Evolutionary conservation across 2,797 vertebrate species (phyloP).

Genomic region (Pterois miles): DNA sequence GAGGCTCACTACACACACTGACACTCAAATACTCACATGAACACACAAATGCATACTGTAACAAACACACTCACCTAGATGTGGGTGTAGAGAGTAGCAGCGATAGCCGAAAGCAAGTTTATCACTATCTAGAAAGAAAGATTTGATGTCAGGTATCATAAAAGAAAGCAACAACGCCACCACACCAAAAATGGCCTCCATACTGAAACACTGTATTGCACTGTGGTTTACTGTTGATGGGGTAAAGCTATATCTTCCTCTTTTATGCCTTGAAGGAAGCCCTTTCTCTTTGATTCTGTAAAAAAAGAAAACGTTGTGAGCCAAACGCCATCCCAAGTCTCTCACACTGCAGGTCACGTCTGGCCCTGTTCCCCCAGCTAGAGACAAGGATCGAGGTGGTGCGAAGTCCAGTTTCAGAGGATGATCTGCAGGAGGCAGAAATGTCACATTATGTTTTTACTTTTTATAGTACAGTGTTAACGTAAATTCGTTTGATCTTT

Average conservation of each 20-base stretch:
- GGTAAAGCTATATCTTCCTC: not conserved
- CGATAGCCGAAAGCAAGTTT: conserved; percentile 42
- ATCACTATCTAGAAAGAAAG: conserved; percentile 27
- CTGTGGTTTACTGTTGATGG: conserved; percentile 14
- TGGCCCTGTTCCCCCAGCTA: not conserved
- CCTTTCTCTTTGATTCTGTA: not conserved
- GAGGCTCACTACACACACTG: conserved; percentile 34
- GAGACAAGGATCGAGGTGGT: conserved; percentile 4
- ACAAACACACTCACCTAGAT: conserved; percentile 14
- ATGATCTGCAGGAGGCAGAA: not conserved
- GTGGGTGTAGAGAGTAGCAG: conserved; percentile 40
- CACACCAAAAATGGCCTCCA: conserved; percentile 13
- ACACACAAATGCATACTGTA: not conserved
- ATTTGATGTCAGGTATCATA: conserved; percentile 38
- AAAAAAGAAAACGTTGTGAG: not conserved
- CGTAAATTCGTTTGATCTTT: too few species aligned
- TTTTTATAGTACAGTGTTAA: too few species aligned
- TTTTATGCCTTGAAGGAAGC: conserved; percentile 7
- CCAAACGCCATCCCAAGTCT: conserved; percentile 10
- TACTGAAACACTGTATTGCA: not conserved
- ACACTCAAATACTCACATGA: conserved; percentile 1
- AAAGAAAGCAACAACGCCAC: conserved; percentile 37
- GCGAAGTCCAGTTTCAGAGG: conserved; percentile 15
- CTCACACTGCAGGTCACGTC: conserved; percentile 5
- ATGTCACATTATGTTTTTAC: conserved; percentile 14